Evolutionary conservation across 2,797 vertebrate species (phyloP).

Genomic region (Hoplostethus atlanticus): DNA sequence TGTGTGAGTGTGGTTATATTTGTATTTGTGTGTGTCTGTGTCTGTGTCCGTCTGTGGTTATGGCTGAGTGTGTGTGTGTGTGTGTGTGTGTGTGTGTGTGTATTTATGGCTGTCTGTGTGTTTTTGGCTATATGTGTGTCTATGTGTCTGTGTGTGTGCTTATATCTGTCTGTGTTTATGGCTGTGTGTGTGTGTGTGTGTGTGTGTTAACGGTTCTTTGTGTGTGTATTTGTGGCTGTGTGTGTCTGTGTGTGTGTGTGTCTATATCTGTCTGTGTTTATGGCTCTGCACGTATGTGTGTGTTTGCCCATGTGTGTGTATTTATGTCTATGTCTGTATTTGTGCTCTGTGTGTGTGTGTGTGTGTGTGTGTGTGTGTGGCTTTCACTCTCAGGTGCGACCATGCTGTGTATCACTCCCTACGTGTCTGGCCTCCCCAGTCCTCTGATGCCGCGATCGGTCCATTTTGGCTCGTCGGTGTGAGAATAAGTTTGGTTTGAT

Average conservation of each 20-base stretch:
- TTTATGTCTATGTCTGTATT: constrained; percentile 42
- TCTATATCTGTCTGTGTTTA: constrained; percentile 58
- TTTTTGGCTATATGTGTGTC: too few relatives aligned
- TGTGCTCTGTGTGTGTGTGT: constrained; percentile 22
- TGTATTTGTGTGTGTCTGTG: constrained; percentile 3
- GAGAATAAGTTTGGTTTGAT: background rate
- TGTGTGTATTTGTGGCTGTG: background rate
- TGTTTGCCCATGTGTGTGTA: background rate
- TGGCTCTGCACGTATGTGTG: background rate
- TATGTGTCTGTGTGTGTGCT: constrained; percentile 17
- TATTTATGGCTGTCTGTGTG: constrained; percentile 38
- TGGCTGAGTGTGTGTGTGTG: constrained; percentile 43
- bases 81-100: constrained; percentile 43
- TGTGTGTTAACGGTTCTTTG: background rate
- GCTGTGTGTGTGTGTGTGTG: constrained; percentile 3
- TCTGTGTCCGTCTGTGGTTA: constrained; percentile 24
- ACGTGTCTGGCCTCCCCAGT: constrained; percentile 32
- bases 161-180: constrained; percentile 59
- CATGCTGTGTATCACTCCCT: constrained; percentile 23
- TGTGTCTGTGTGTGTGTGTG: constrained; percentile 21
- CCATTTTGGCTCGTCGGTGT: constrained; percentile 18
- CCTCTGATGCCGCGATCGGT: constrained; percentile 31
- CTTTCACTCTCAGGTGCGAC: constrained; percentile 69
- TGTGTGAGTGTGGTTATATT: constrained; percentile 11
- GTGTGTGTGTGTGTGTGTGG: constrained; percentile 24